Percentiles rank a stretch among this genome's conserved stretches.
Evolutionary conservation across 2,113 vertebrate genomes (phyloP).

Genomic region (Burhinus bistriatus): DNA sequence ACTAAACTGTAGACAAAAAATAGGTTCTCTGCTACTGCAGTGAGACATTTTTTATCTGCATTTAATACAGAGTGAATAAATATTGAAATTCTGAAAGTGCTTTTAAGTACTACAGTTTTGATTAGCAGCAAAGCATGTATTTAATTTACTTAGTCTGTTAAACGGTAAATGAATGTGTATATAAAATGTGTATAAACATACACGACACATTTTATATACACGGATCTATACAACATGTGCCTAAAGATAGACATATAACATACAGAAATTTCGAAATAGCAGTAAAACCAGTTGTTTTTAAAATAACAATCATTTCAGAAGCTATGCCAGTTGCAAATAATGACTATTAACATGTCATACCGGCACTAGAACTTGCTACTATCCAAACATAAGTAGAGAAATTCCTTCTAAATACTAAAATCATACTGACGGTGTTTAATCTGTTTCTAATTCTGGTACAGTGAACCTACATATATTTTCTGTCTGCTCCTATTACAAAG

Average conservation of each 20-base stretch:
- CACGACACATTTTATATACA: neutral
- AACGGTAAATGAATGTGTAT: neutral
- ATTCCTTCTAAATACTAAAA: constrained; percentile 35
- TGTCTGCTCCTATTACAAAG: neutral
- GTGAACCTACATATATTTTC: constrained; percentile 9
- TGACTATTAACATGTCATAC: constrained; percentile 11
- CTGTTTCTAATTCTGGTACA: neutral
- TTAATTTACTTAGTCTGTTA: neutral
- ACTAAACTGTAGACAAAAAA: neutral
- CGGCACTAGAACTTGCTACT: constrained; percentile 19
- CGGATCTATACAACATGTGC: neutral
- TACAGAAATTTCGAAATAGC: neutral
- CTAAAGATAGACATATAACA: neutral
- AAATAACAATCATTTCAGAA: constrained; percentile 11
- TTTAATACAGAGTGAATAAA: constrained; percentile 1
- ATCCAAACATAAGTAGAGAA: neutral
- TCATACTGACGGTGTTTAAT: neutral
- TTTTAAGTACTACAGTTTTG: constrained; percentile 16
- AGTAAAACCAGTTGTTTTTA: neutral
- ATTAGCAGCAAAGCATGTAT: constrained; percentile 49
- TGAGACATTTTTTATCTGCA: neutral
- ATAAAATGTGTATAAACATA: neutral
- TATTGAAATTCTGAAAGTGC: constrained; percentile 1
- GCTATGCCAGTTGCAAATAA: constrained; percentile 52
- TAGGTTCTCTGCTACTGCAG: neutral